phyloP scores from a whole-genome alignment of 2,888 invertebrate genomes.

The Augiades crinisus region DNA sequence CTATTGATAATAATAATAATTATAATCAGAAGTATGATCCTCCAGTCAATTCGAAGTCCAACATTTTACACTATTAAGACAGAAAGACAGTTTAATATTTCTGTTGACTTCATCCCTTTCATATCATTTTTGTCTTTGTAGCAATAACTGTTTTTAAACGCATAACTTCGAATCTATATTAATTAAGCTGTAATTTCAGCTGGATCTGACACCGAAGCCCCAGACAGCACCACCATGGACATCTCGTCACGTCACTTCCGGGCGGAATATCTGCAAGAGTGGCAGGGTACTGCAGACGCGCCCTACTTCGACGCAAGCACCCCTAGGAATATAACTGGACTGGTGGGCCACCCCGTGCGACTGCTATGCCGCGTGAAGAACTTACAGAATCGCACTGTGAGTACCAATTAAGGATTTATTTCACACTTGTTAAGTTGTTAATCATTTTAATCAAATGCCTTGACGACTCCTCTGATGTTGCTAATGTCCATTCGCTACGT shows the following conservation, averaged over 20 bases:
- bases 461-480: too few relatives aligned
- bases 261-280: constrained; percentile 71
- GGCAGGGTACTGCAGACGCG: constrained; percentile 72
- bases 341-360: constrained; percentile 92
- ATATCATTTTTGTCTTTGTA: too few relatives aligned
- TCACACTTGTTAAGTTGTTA: constrained; percentile 15
- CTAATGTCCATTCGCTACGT: neutral
- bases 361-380: constrained; percentile 93
- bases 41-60: too few relatives aligned
- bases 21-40: too few relatives aligned
- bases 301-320: constrained; percentile 91
- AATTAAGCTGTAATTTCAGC: constrained; percentile 43
- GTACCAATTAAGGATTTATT: too few relatives aligned
- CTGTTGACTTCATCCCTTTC: too few relatives aligned
- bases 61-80: too few relatives aligned
- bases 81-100: too few relatives aligned
- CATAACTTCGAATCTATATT: neutral
- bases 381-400: constrained; percentile 93
- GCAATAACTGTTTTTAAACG: neutral
- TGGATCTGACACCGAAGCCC: constrained; percentile 81
- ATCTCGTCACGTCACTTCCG: constrained; percentile 68
- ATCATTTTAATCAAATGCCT: too few relatives aligned
- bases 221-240: constrained; percentile 76
- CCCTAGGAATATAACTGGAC: constrained; percentile 90
- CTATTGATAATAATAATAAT: too few relatives aligned